These are phyloP conservation scores for Periphyllus acericola DNA, from an alignment of 2,888 invertebrate genomes.

Conservation along the genomic window DNA sequence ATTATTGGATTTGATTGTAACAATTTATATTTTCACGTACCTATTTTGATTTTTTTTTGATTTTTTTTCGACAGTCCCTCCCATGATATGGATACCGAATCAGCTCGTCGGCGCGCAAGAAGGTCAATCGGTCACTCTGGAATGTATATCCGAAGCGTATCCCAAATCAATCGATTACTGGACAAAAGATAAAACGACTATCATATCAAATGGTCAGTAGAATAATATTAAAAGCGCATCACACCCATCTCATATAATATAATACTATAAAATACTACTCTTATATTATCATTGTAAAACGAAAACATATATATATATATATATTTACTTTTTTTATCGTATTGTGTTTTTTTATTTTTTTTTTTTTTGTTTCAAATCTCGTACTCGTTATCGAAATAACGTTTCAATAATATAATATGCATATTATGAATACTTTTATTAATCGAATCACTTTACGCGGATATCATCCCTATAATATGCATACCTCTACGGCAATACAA, in stretches of 20 bases:
- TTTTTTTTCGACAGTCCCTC: constrained; percentile 68
- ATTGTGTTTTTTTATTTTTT: not conserved
- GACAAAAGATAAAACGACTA: constrained; percentile 70
- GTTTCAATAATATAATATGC: not conserved
- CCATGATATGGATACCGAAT: constrained; percentile 72
- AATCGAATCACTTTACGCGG: not conserved
- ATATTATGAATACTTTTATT: not conserved
- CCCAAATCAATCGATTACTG: constrained; percentile 73
- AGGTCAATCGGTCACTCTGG: constrained; percentile 70
- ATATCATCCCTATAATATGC: too few species aligned
- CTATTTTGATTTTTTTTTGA: constrained; percentile 18
- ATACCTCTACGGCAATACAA: not conserved
- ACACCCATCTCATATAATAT: not conserved
- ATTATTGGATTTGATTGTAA: not conserved
- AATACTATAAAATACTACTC: not conserved
- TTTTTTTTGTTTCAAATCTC: not conserved
- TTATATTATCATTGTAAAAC: too few species aligned
- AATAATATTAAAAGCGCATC: not conserved
- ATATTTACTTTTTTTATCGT: not conserved
- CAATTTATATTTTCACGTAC: not conserved
- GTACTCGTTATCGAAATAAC: not conserved
- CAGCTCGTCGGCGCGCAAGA: constrained; percentile 71
- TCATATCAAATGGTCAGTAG: constrained; percentile 71
- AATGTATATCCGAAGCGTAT: constrained; percentile 72
- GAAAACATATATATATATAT: too few species aligned